These are phyloP conservation scores for Otocyon megalotis DNA, from an alignment of 2,113 vertebrate genomes.

Conservation along the genomic window DNA sequence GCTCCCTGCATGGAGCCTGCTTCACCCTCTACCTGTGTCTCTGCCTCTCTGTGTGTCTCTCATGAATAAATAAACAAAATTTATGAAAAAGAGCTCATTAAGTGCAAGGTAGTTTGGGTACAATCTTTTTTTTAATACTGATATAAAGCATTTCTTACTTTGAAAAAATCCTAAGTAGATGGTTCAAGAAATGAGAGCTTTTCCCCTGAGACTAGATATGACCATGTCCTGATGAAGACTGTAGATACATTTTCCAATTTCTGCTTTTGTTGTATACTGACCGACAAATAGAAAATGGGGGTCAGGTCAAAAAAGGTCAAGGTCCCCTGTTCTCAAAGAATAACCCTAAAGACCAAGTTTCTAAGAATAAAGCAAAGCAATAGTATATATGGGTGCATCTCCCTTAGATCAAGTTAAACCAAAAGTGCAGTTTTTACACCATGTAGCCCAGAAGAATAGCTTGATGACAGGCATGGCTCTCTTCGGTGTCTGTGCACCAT, in stretches of 20 bases:
- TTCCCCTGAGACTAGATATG: background rate
- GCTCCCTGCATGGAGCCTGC: too few relatives aligned
- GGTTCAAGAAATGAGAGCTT: slow-evolving; percentile 12
- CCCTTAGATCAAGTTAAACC: background rate
- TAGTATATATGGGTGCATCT: rapidly evolving
- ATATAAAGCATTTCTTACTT: slow-evolving; percentile 30
- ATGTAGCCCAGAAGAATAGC: background rate
- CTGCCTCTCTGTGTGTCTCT: too few relatives aligned
- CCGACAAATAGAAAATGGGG: background rate
- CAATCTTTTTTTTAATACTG: background rate
- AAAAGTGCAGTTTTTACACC: background rate
- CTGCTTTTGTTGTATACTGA: background rate
- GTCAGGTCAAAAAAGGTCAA: background rate
- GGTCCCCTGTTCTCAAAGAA: background rate
- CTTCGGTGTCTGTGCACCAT: background rate
- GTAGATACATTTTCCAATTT: background rate
- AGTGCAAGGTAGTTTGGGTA: background rate
- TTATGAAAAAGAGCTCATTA: background rate
- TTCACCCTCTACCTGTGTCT: too few relatives aligned
- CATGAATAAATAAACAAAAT: too few relatives aligned
- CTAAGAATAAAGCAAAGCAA: background rate
- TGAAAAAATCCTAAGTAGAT: background rate
- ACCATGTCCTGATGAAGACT: background rate
- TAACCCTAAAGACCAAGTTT: background rate
- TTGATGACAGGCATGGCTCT: background rate